phyloP scores from a whole-genome alignment of 2,797 vertebrate genomes.

The Xiphorhynchus erythropygius region DNA sequence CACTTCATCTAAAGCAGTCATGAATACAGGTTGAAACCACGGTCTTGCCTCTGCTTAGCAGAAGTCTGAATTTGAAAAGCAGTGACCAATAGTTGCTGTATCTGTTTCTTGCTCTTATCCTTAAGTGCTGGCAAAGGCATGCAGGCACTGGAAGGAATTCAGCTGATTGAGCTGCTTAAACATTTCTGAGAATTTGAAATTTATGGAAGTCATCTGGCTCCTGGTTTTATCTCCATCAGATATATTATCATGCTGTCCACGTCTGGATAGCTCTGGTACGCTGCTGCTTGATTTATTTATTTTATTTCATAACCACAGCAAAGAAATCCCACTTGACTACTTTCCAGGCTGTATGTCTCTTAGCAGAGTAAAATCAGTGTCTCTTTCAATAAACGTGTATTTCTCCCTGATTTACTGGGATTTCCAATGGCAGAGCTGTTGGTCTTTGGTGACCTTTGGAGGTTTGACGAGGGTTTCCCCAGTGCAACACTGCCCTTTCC shows the following conservation, averaged over 20 bases:
- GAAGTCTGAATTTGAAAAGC: neutral
- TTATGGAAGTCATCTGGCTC: neutral
- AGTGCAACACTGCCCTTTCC: neutral
- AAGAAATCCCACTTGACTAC: neutral
- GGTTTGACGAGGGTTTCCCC: neutral
- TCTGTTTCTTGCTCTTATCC: neutral
- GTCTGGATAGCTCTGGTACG: neutral
- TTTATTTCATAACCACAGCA: neutral
- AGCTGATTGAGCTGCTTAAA: neutral
- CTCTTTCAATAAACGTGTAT: neutral
- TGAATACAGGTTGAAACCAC: neutral
- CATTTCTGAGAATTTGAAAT: neutral
- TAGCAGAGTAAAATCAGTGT: neutral
- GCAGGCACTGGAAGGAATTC: neutral
- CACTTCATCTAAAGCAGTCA: neutral
- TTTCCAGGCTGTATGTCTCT: neutral
- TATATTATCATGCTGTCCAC: neutral
- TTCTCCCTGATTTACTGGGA: neutral
- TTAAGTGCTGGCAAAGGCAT: neutral
- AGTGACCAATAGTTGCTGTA: neutral
- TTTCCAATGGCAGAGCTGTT: neutral
- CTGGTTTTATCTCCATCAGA: slow-evolving; percentile 3
- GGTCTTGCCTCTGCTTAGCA: neutral
- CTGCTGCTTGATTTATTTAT: neutral
- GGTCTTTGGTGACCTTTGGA: neutral